phyloP scores from a whole-genome alignment of 2,797 vertebrate genomes.

The Galago senegalensis region DNA sequence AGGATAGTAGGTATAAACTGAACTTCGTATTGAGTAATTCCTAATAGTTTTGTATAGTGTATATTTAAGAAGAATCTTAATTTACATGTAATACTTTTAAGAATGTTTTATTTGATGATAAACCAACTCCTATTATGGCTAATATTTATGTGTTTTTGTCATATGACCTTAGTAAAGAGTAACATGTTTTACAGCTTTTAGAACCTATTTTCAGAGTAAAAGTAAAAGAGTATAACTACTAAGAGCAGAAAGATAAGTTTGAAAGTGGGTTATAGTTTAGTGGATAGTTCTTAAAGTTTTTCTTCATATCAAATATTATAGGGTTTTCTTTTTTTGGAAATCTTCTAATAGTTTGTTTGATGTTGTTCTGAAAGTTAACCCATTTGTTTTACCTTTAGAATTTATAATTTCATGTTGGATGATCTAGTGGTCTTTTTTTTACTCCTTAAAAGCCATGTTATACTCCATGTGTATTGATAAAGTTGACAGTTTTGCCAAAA shows the following conservation, averaged over 20 bases:
- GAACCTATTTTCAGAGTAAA: constrained; percentile 14
- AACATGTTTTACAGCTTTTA: constrained; percentile 24
- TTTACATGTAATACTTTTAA: background rate
- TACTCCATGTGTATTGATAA: constrained; percentile 43
- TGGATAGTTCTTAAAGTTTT: constrained; percentile 15
- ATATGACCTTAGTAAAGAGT: constrained; percentile 3
- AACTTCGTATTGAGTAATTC: background rate
- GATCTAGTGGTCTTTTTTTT: background rate
- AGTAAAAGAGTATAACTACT: background rate
- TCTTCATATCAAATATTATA: background rate
- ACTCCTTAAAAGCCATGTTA: background rate
- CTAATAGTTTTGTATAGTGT: background rate
- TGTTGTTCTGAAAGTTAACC: constrained; percentile 51
- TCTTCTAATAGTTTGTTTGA: constrained; percentile 39
- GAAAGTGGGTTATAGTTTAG: background rate
- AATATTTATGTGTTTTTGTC: constrained; percentile 18
- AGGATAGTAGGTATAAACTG: background rate
- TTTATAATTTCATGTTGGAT: constrained; percentile 58
- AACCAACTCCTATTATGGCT: background rate
- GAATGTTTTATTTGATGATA: background rate
- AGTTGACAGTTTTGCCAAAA: constrained; percentile 58
- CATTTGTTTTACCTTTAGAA: constrained; percentile 36
- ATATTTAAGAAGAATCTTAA: constrained; percentile 43
- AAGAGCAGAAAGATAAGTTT: constrained; percentile 28
- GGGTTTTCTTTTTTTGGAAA: constrained; percentile 16